Conservation (phyloP, 2,113 vertebrate genomes). For the Serranochromis macrocephalus region DNA sequence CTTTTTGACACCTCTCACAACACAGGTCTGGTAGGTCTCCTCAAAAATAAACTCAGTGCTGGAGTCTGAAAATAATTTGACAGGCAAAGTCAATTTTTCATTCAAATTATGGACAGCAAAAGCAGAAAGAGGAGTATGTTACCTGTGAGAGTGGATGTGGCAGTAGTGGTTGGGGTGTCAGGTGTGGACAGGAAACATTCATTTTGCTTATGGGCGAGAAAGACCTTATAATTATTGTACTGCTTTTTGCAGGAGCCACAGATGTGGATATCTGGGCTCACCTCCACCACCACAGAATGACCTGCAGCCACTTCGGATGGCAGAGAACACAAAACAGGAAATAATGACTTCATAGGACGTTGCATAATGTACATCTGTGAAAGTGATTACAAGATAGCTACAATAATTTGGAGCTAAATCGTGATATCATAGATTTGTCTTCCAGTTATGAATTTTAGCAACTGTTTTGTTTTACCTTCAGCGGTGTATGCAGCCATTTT, state of each 20-base stretch:
- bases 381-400: not conserved
- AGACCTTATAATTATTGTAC: conserved; percentile 88
- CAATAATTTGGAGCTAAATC: not conserved
- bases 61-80: conserved; percentile 67
- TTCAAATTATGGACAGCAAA: not conserved
- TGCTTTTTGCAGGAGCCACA: conserved; percentile 96
- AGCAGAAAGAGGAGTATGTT: not conserved
- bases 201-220: conserved; percentile 89
- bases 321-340: not conserved
- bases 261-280: conserved; percentile 93
- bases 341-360: not conserved
- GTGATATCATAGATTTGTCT: not conserved
- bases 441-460: not conserved
- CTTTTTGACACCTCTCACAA: conserved; percentile 79
- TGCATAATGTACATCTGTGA: not conserved
- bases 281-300: conserved; percentile 81
- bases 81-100: not conserved
- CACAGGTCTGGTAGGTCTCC: conserved; percentile 84
- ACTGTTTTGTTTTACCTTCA: conserved; percentile 52
- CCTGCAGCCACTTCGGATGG: conserved; percentile 64
- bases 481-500: conserved; percentile 66
- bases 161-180: conserved; percentile 46
- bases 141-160: conserved; percentile 79
- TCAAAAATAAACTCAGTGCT: conserved; percentile 85
- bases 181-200: conserved; percentile 78